Conservation (phyloP, 2,888 invertebrate species). For the Nomada fucata region DNA sequence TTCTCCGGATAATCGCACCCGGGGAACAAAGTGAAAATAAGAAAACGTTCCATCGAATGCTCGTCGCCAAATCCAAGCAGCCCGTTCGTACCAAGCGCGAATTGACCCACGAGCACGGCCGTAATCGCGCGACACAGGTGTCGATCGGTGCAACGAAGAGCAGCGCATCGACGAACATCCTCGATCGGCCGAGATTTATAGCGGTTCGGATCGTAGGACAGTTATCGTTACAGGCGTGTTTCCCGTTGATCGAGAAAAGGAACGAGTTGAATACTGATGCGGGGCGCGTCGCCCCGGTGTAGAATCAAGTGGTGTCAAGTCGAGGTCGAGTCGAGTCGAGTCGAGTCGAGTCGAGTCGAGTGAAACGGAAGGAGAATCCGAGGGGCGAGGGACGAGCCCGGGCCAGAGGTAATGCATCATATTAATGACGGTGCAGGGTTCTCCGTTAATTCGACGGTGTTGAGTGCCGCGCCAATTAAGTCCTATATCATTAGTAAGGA, state of each 20-base stretch:
- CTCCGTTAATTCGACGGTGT: slow-evolving; percentile 72
- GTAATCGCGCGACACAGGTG: not conserved
- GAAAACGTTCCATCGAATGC: not conserved
- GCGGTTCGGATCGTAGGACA: slow-evolving; percentile 11
- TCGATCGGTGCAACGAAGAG: not conserved
- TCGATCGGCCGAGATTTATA: slow-evolving; percentile 20
- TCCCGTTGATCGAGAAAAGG: slow-evolving; percentile 30
- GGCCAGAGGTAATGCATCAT: slow-evolving; percentile 71
- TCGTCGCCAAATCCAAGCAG: not conserved
- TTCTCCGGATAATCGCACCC: too few species aligned
- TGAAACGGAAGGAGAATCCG: slow-evolving; percentile 68
- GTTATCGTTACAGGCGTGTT: slow-evolving; percentile 39
- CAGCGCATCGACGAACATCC: slow-evolving; percentile 18
- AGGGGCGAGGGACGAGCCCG: slow-evolving; percentile 30
- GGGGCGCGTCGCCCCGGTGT: slow-evolving; percentile 17
- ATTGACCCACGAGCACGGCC: not conserved
- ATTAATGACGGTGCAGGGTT: slow-evolving; percentile 72
- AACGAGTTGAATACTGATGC: slow-evolving; percentile 51
- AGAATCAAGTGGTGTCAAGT: slow-evolving; percentile 59
- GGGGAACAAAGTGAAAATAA: too few species aligned
- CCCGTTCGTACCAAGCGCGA: not conserved
- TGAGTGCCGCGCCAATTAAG: slow-evolving; percentile 73
- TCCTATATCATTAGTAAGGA: slow-evolving; percentile 71
- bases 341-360: slow-evolving; percentile 57
- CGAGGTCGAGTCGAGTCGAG: slow-evolving; percentile 39